Conservation (phyloP, 53 echinoderm and acorn worm species). For the Luidia sarsii region DNA sequence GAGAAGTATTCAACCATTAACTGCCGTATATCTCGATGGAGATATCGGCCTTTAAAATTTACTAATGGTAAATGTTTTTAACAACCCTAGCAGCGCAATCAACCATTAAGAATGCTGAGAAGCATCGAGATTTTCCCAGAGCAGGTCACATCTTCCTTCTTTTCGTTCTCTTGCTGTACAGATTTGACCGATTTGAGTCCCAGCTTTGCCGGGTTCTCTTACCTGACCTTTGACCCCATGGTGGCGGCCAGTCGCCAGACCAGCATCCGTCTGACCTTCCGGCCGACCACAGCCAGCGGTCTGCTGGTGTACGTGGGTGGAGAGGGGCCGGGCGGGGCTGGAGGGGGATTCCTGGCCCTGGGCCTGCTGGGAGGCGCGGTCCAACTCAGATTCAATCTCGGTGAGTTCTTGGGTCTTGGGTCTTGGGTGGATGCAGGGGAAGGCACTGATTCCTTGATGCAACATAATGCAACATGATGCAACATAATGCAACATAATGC, state of each 20-base stretch:
- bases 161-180: conserved; percentile 28
- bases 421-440: too few relatives aligned
- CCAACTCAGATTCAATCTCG: conserved; percentile 77
- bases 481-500: too few relatives aligned
- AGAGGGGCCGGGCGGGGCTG: conserved; percentile 36
- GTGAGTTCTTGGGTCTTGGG: too few relatives aligned
- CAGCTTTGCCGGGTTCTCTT: conserved; percentile 71
- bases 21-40: too few relatives aligned
- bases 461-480: too few relatives aligned
- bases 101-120: too few relatives aligned
- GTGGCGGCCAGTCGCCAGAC: conserved; percentile 55
- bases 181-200: conserved; percentile 75
- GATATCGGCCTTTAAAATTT: too few relatives aligned
- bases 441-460: too few relatives aligned
- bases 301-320: conserved; percentile 75
- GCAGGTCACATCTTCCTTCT: not conserved
- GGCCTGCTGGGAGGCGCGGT: conserved; percentile 70
- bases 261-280: conserved; percentile 61
- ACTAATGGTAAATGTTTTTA: too few relatives aligned
- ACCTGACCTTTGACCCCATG: conserved; percentile 61
- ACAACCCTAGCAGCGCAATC: too few relatives aligned
- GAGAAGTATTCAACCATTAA: too few relatives aligned
- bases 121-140: too few relatives aligned
- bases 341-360: conserved; percentile 76
- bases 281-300: conserved; percentile 56